These are phyloP conservation scores for Pseudochromis fuscus DNA, from an alignment of 2,797 vertebrate genomes.

Conservation along the genomic window DNA sequence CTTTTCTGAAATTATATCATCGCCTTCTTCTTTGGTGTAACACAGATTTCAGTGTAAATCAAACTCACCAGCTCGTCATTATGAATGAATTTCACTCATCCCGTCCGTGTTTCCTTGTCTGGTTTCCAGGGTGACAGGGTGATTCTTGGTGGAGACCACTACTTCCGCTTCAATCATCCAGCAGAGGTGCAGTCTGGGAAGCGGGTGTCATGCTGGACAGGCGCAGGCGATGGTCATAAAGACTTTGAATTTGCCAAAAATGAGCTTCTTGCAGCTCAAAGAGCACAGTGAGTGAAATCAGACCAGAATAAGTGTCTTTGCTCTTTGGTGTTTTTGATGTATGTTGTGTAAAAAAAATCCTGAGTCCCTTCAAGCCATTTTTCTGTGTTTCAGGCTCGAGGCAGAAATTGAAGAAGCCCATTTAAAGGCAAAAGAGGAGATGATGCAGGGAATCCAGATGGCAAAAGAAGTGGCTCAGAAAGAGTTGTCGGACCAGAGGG, in stretches of 20 bases:
- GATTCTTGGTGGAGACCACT: conserved; percentile 96
- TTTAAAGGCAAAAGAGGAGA: conserved; percentile 93
- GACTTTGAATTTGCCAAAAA: conserved; percentile 98
- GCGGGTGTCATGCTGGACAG: conserved; percentile 80
- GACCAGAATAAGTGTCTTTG: not conserved
- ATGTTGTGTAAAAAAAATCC: not conserved
- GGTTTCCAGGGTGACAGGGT: conserved; percentile 91
- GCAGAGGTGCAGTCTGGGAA: conserved; percentile 90
- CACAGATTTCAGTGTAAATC: not conserved
- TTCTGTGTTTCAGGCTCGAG: conserved; percentile 86
- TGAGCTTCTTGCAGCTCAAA: conserved; percentile 91
- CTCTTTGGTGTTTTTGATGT: too few relatives aligned
- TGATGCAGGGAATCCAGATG: conserved; percentile 95
- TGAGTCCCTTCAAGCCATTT: conserved; percentile 3
- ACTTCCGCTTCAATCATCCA: conserved; percentile 98
- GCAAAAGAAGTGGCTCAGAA: conserved; percentile 94
- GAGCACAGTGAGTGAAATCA: conserved; percentile 87
- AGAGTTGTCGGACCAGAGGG: conserved; percentile 90
- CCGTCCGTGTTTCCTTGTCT: not conserved
- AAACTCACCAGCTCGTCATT: not conserved
- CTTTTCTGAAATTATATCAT: not conserved
- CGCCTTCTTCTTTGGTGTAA: not conserved
- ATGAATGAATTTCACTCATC: not conserved
- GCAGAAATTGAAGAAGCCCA: conserved; percentile 94
- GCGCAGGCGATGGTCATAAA: conserved; percentile 86